Base-by-base conservation (phyloP, 2,888 invertebrate species). In the Drosophila melanosoma region DNA sequence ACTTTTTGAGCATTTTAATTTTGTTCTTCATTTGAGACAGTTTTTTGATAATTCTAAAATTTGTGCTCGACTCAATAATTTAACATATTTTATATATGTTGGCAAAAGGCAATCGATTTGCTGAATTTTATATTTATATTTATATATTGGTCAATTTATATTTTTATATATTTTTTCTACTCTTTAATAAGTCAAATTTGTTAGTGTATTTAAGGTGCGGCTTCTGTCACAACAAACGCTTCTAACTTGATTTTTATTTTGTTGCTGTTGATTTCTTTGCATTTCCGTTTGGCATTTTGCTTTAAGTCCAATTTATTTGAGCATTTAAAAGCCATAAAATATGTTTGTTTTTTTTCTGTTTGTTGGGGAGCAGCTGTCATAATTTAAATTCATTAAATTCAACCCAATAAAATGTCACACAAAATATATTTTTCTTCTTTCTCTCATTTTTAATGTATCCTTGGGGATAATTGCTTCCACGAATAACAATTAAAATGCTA, bases 381-480 rank as follows among this genome's bases (percentile, higher is more conserved):
- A 88, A 83, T 86, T 87, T 79, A 86, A 88, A 86, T 86, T 87
- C 89, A 86, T 87, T 88, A 84, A 79, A 84, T 70, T 74, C 59
- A 71, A 72, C 60, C 73, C 70, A 74, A 60, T 78, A 70, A 83
- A 81, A 67, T 87, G 87, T 87, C 76, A 72, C 61, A 76, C 48
- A 26, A 54, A 69, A 65, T 49, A 42, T 45, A 23, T 33, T 53
- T 45, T 66, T 23, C 73, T 12, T 12, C 23, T 6, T n/a, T 35
- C 53, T 10, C 3, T 36, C 20, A 17, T 5, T 49, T 6, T 38
- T 29, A 29, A 66, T 70, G 42, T 51, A 42, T 63, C 65, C 59
- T 64, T 40, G 49, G 60, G 65, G 63, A 53, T 70, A 82, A 87
- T 87, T 87, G 83, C 56, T 87, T 87, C 88, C 62, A 65, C 76